Conservation (phyloP, 2,888 invertebrate genomes). For the Baronia brevicornis region DNA sequence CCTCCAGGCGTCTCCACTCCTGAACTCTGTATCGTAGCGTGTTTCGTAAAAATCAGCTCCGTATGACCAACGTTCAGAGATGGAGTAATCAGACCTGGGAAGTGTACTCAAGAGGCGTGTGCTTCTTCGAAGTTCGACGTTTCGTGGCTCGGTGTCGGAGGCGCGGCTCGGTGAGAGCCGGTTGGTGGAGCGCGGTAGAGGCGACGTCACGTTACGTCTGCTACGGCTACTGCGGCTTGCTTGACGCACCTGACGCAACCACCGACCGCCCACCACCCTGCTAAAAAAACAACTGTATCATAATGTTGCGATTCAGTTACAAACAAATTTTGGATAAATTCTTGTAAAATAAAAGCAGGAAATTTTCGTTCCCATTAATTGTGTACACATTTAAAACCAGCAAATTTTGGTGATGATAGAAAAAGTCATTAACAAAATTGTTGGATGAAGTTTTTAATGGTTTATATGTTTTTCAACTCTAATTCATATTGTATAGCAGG, state of each 20-base stretch:
- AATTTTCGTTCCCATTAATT: no score
- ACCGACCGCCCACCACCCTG: constrained; percentile 76
- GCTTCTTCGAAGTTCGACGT: constrained; percentile 58
- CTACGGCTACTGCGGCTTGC: constrained; percentile 57
- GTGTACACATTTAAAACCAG: no score
- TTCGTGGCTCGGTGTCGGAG: constrained; percentile 55
- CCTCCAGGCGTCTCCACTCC: constrained; percentile 52
- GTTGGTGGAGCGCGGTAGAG: constrained; percentile 52
- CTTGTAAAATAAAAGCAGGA: no score
- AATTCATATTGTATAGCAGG: no score
- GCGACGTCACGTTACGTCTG: constrained; percentile 59
- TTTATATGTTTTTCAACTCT: no score
- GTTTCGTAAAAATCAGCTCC: constrained; percentile 72
- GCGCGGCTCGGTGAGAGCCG: constrained; percentile 43
- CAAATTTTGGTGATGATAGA: no score
- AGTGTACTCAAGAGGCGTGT: constrained; percentile 68
- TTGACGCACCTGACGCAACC: constrained; percentile 68
- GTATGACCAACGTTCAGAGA: constrained; percentile 76
- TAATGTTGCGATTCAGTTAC: no score
- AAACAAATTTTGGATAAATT: no score
- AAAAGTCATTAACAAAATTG: no score
- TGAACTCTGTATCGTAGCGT: constrained; percentile 53
- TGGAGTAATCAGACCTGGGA: constrained; percentile 71
- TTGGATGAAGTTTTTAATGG: no score
- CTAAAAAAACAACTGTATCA: constrained; percentile 70